Base-by-base conservation (phyloP, 37 sponge, comb jelly and placozoan species). In the Dysidea cf. avara region DNA sequence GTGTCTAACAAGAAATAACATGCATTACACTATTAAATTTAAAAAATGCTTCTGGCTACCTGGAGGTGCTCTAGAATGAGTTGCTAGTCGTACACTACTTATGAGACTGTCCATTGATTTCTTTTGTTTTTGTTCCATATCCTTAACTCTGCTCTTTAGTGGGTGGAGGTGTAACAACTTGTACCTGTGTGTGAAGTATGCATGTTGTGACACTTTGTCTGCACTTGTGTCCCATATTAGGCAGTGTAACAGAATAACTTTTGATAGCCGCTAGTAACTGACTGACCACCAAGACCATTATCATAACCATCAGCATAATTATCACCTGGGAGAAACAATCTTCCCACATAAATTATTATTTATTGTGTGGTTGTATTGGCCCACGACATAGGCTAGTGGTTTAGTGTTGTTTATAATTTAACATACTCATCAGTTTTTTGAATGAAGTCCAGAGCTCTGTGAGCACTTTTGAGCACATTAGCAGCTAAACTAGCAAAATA, bases 51-150 rank as follows among this genome's bases (percentile, higher is more conserved):
- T 13, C 13, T 14, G 18, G 43, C 28, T 35, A 84, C 85, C 77
- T 60, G 85, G 85, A 21, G 71, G 79, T 64, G 85, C 59, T 73
- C 68, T 38, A 14, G 66, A 57, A 1, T 80, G 69, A 0, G 81
- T 21, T 31, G 86, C 75, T 40, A 79, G 33, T 25, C 63, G 66
- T 17, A 88, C 89, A 67, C 74, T 52, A 47, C 71, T 72, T 21
- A 83, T 68, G 30, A 88, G 79, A 46, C 72, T 88, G 65, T 88
- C 89, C 83, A 88, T 83, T 12, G 89, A 68, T 3, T 78, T 80
- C 37, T 82, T 88, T 55, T 83, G 74, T 67, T 88, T 88, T 61
- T 83, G 89, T 39, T 88, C 89, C 89, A 88, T 88, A 68, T 88
- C 84, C 20, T 51, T 78, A 33, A 88, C 84, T 37, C 89, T 71